Percentiles rank a stretch among this genome's conserved stretches.
Conservation (phyloP, 2,113 vertebrate species). For the cat (Felis catus) region F.catus_Fca126_mat1.0 CM031415.1:136553501-136554000, state of each 20-base stretch:
- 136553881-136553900: background rate
- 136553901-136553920: background rate
- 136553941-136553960: no score
- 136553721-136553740: background rate
- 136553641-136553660: background rate
- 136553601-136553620: background rate
- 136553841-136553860: background rate
- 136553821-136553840: background rate
- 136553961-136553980: background rate
- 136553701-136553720: background rate
- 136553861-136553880: background rate
- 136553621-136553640: conserved; percentile 10
- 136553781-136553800: background rate
- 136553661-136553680: background rate
- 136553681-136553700: background rate
- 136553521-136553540: background rate
- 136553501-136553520: conserved; percentile 26
- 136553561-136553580: background rate
- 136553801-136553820: background rate
- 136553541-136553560: background rate
- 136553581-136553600: background rate
- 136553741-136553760: background rate
- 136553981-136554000: no score
- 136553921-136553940: background rate
- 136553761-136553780: background rate